Evolutionary conservation across 2,113 vertebrate species (phyloP).

Genomic region (Hippocampus comes): DNA sequence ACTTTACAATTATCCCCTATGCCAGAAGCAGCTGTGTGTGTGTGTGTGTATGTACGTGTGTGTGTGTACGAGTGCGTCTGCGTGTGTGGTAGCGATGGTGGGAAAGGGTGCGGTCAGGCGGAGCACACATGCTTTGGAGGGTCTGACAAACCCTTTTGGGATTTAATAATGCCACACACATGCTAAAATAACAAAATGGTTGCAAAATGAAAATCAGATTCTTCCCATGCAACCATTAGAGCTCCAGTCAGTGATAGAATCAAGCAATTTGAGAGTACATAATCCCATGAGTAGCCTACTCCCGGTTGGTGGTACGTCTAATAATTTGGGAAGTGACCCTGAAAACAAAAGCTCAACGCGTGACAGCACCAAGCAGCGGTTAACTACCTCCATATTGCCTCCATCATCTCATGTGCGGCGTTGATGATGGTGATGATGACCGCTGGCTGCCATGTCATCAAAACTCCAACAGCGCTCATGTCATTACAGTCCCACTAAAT

Average conservation of each 20-base stretch:
- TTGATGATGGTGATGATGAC: slow-evolving; percentile 34
- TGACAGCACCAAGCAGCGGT: slow-evolving; percentile 15
- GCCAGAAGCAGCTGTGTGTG: slow-evolving; percentile 40
- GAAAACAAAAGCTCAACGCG: slow-evolving; percentile 21
- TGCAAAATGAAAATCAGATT: not conserved
- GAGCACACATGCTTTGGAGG: slow-evolving; percentile 55
- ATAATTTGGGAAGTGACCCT: slow-evolving; percentile 10
- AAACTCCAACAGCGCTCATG: slow-evolving; percentile 33
- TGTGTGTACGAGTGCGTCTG: not conserved
- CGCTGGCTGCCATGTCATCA: slow-evolving; percentile 46
- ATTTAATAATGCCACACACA: slow-evolving; percentile 29
- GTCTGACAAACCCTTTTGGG: slow-evolving; percentile 37
- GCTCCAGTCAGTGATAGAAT: slow-evolving; percentile 1
- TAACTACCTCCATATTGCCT: slow-evolving; percentile 10
- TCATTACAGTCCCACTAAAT: slow-evolving; percentile 55
- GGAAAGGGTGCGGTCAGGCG: slow-evolving; percentile 6
- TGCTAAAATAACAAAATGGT: slow-evolving; percentile 5
- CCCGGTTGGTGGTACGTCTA: slow-evolving; percentile 5
- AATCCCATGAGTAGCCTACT: not conserved
- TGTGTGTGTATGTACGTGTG: not conserved
- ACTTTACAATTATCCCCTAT: slow-evolving; percentile 69
- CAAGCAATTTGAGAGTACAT: not conserved
- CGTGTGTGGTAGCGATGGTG: not conserved
- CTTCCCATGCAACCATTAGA: not conserved
- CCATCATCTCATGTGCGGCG: slow-evolving; percentile 24